Conservation (phyloP, 2,888 invertebrate species). For the Sesamia inferens region DNA sequence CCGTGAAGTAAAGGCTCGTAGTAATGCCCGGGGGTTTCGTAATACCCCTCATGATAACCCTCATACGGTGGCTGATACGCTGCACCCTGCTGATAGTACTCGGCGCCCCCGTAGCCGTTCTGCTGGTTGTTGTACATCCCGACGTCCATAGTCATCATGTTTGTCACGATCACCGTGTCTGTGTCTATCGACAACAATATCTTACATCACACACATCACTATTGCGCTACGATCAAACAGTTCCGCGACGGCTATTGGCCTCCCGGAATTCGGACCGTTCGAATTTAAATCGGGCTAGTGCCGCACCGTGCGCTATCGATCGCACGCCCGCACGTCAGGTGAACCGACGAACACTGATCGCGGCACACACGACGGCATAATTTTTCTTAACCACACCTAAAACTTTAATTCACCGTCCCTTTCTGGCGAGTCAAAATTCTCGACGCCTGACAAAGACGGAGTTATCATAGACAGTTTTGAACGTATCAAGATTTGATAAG, state of each 20-base stretch:
- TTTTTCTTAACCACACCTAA: conserved; percentile 84
- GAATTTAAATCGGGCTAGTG: conserved; percentile 74
- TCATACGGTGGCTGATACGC: conserved; percentile 85
- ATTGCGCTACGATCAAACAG: conserved; percentile 62
- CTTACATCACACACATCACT: conserved; percentile 87
- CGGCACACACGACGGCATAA: conserved; percentile 72
- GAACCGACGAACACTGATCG: conserved; percentile 83
- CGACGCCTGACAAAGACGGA: conserved; percentile 73
- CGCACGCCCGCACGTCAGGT: conserved; percentile 84
- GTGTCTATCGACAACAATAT: conserved; percentile 79
- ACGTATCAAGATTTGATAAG: conserved; percentile 79
- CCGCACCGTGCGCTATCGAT: conserved; percentile 75
- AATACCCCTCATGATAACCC: conserved; percentile 86
- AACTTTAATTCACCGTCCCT: conserved; percentile 77
- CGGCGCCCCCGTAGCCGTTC: conserved; percentile 87
- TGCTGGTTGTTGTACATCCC: conserved; percentile 94
- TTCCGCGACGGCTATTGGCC: conserved; percentile 68
- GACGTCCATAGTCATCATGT: conserved; percentile 95
- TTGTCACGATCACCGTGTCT: conserved; percentile 81
- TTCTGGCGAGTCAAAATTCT: conserved; percentile 67
- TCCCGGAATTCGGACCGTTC: conserved; percentile 74
- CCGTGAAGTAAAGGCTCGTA: conserved; percentile 87
- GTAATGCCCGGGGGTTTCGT: conserved; percentile 87
- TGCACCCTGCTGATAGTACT: conserved; percentile 89
- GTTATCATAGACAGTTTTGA: conserved; percentile 72